Evolutionary conservation across 1,140 invertebrate species (phyloP).

Genomic region (Zaprionus africanus): DNA sequence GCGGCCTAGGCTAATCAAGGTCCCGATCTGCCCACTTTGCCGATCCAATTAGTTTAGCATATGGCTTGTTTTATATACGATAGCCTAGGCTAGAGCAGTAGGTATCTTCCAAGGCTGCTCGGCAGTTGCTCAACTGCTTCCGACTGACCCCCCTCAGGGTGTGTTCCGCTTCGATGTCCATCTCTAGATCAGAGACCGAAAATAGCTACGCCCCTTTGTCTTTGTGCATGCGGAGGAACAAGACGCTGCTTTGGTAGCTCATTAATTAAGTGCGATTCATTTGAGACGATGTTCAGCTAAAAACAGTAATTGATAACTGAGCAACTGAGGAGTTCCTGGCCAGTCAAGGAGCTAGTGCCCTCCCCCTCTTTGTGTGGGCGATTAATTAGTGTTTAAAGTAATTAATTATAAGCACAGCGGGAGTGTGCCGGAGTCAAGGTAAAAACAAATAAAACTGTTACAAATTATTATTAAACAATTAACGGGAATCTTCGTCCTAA

Average conservation of each 20-base stretch:
- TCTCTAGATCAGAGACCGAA: constrained; percentile 33
- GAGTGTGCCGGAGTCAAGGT: constrained; percentile 10
- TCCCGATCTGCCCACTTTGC: constrained; percentile 15
- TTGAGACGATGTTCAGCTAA: constrained; percentile 52
- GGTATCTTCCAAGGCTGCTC: neutral
- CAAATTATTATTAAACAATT: constrained; percentile 53
- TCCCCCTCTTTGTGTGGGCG: constrained; percentile 33
- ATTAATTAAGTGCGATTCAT: constrained; percentile 67
- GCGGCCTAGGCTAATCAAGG: constrained; percentile 8
- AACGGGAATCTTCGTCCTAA: neutral
- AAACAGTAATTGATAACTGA: constrained; percentile 69
- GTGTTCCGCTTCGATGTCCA: constrained; percentile 46
- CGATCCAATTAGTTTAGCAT: constrained; percentile 9
- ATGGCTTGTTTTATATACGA: neutral
- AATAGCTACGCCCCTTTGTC: constrained; percentile 52
- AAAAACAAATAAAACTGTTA: constrained; percentile 56
- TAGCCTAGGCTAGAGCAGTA: constrained; percentile 32
- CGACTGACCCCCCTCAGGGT: constrained; percentile 19
- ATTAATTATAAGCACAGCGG: constrained; percentile 64
- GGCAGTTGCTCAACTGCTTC: constrained; percentile 36
- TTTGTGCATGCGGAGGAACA: constrained; percentile 16
- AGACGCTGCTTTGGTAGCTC: constrained; percentile 55
- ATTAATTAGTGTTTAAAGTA: constrained; percentile 73
- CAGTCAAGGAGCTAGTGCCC: constrained; percentile 29
- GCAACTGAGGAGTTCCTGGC: constrained; percentile 62